These are phyloP conservation scores for Medauroidea extradentata DNA, from an alignment of 1,140 invertebrate species.

Conservation along the genomic window DNA sequence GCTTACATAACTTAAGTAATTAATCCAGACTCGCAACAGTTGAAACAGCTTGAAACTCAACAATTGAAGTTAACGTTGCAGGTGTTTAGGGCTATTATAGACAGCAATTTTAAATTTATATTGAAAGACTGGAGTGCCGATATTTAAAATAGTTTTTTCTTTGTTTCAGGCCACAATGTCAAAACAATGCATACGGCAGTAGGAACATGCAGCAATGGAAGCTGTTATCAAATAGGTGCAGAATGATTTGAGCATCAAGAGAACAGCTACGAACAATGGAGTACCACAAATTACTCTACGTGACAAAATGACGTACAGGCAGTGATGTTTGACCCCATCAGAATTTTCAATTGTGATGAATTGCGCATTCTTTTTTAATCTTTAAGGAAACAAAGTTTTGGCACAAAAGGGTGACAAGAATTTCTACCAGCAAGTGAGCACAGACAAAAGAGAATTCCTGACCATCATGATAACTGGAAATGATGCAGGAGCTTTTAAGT, in stretches of 20 bases:
- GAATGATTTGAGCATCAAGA: neutral
- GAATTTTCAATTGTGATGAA: constrained; percentile 42
- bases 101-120: no score
- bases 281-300: neutral
- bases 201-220: neutral
- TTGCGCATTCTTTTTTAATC: constrained; percentile 34
- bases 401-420: constrained; percentile 29
- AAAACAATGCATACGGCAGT: neutral
- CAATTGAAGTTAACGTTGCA: no score
- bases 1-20: no score
- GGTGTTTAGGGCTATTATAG: no score
- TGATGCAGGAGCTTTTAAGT: constrained; percentile 13
- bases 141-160: no score
- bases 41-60: no score
- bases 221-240: neutral
- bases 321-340: constrained; percentile 23
- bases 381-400: constrained; percentile 31
- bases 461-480: constrained; percentile 9
- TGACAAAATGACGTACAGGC: neutral
- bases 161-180: no score
- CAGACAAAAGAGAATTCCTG: constrained; percentile 17
- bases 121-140: no score
- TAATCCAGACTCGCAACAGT: no score
- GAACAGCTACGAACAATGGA: neutral
- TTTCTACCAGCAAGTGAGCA: constrained; percentile 24